Conservation (phyloP, 2,113 vertebrate genomes). For the Donacobius atricapilla region DNA sequence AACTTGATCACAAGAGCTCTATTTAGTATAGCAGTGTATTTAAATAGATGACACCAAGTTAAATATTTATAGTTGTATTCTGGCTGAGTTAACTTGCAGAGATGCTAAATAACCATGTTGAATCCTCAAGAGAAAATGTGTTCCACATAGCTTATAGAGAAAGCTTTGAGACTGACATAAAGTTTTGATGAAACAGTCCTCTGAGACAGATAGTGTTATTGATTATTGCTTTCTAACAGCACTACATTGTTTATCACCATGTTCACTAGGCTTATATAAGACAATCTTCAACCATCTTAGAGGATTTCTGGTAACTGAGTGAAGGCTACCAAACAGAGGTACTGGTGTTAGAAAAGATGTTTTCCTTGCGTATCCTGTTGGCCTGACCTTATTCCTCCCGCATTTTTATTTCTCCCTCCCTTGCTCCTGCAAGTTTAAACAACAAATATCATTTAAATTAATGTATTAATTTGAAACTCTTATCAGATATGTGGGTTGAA, state of each 20-base stretch:
- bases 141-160: background rate
- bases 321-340: background rate
- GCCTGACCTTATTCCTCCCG: background rate
- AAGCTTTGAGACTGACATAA: background rate
- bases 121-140: constrained; percentile 30
- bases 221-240: background rate
- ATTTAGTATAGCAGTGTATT: constrained; percentile 65
- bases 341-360: background rate
- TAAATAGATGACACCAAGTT: constrained; percentile 57
- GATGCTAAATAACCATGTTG: constrained; percentile 14
- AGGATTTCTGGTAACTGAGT: background rate
- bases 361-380: background rate
- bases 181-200: background rate
- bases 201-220: background rate
- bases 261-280: background rate
- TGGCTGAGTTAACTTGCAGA: constrained; percentile 30
- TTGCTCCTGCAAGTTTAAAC: background rate
- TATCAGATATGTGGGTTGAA: background rate
- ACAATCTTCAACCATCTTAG: background rate
- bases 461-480: background rate
- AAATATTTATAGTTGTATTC: constrained; percentile 69
- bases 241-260: background rate
- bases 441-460: background rate
- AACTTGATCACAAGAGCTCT: constrained; percentile 49
- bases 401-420: background rate